These are phyloP conservation scores for Phalacrocorax carbo DNA, from an alignment of 2,113 vertebrate genomes.

Conservation along the genomic window DNA sequence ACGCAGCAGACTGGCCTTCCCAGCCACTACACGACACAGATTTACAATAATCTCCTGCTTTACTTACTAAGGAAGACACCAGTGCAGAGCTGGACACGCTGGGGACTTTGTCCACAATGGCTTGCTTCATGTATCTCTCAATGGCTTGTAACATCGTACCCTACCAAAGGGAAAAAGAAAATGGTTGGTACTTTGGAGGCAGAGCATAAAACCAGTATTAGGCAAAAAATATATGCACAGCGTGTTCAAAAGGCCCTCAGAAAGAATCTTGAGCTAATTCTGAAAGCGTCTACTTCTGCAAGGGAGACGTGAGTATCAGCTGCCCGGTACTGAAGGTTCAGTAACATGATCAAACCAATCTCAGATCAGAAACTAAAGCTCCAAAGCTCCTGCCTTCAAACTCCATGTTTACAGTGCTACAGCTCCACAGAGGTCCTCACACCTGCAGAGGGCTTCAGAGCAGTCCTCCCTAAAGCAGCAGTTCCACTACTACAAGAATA, in stretches of 20 bases:
- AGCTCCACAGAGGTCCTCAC: background rate
- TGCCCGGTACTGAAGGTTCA: background rate
- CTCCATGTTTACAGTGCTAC: background rate
- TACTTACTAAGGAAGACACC: constrained; percentile 91
- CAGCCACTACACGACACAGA: background rate
- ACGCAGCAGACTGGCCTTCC: background rate
- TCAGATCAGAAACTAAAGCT: background rate
- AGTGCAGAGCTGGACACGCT: constrained; percentile 95
- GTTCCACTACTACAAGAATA: rapidly evolving
- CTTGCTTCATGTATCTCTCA: constrained; percentile 98
- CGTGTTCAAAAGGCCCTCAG: background rate
- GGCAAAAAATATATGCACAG: background rate
- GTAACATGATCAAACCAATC: background rate
- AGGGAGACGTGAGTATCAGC: rapidly evolving
- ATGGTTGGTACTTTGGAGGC: rapidly evolving
- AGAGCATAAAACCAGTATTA: background rate
- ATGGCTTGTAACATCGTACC: constrained; percentile 98
- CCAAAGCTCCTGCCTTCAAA: background rate
- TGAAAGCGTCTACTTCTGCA: rapidly evolving
- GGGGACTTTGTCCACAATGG: constrained; percentile 96
- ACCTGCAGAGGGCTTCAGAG: background rate
- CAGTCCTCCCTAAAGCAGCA: background rate
- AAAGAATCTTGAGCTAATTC: background rate
- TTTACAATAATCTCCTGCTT: background rate
- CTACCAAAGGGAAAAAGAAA: constrained; percentile 50